Evolutionary conservation across 2,888 invertebrate species (phyloP).

Genomic region (Zele albiditarsus): DNA sequence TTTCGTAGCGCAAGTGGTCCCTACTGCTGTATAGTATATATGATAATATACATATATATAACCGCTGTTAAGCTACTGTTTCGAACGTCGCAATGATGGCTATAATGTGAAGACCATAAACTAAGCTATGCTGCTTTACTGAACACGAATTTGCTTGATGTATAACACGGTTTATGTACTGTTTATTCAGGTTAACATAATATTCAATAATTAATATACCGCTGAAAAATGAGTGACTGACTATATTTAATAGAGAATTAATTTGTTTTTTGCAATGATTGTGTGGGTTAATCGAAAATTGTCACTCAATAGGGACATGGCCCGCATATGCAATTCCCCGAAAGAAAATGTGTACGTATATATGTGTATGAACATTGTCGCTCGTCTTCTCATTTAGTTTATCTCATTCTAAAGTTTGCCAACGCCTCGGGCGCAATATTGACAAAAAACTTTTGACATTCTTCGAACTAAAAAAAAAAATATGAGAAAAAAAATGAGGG

Average conservation of each 20-base stretch:
- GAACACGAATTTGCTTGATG: conserved; percentile 3
- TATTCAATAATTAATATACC: conserved; percentile 70
- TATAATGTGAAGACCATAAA: conserved; percentile 11
- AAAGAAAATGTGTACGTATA: neutral
- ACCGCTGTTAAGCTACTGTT: conserved; percentile 44
- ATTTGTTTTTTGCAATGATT: neutral
- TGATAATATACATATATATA: neutral
- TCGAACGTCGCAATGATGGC: neutral
- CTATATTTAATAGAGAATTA: neutral
- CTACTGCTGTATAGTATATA: conserved; percentile 11
- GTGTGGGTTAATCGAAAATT: neutral
- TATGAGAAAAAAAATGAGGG: conserved; percentile 15
- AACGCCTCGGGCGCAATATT: conserved; percentile 58
- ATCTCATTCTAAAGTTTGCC: conserved; percentile 60
- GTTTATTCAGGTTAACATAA: conserved; percentile 71
- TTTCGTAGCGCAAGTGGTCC: conserved; percentile 55
- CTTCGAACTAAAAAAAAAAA: conserved; percentile 3
- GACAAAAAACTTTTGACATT: conserved; percentile 11
- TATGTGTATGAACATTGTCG: conserved; percentile 11
- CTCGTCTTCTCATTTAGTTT: conserved; percentile 27
- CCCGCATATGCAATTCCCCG: neutral
- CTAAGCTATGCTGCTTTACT: conserved; percentile 6
- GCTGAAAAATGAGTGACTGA: neutral
- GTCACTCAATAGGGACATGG: neutral
- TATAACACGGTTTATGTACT: conserved; percentile 32